These are phyloP conservation scores for Chrysodeixis includens DNA, from an alignment of 2,888 invertebrate genomes.

Conservation along the genomic window DNA sequence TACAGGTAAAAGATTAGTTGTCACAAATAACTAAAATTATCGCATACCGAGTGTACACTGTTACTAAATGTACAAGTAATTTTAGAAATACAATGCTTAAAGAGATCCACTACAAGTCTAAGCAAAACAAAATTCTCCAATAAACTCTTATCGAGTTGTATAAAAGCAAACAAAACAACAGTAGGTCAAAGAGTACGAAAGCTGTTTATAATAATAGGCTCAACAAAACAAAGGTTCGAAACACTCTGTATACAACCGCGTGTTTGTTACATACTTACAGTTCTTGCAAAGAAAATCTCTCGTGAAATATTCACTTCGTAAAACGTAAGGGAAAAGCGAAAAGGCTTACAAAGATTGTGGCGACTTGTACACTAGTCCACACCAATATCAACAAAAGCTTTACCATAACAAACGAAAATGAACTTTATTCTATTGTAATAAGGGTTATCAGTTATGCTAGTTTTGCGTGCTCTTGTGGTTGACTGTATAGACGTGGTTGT, in stretches of 20 bases:
- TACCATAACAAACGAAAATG: not conserved
- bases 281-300: constrained; percentile 44
- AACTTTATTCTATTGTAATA: not conserved
- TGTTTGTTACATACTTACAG: constrained; percentile 43
- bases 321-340: constrained; percentile 46
- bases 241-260: constrained; percentile 29
- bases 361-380: constrained; percentile 30
- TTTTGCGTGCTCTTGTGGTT: not conserved
- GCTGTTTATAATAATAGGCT: constrained; percentile 1
- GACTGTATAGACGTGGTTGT: constrained; percentile 10
- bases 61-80: too few species aligned
- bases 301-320: constrained; percentile 53
- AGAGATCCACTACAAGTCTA: too few species aligned
- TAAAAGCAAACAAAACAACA: not conserved
- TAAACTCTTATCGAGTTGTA: too few species aligned
- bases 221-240: constrained; percentile 20
- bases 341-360: constrained; percentile 47
- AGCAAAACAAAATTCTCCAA: too few species aligned
- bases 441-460: not conserved
- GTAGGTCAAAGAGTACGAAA: not conserved
- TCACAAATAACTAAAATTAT: too few species aligned
- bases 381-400: not conserved
- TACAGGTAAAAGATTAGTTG: too few species aligned
- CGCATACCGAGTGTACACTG: too few species aligned
- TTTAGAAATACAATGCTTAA: too few species aligned